phyloP scores from a whole-genome alignment of 2,888 invertebrate genomes.

The Drosophila formosana region DNA sequence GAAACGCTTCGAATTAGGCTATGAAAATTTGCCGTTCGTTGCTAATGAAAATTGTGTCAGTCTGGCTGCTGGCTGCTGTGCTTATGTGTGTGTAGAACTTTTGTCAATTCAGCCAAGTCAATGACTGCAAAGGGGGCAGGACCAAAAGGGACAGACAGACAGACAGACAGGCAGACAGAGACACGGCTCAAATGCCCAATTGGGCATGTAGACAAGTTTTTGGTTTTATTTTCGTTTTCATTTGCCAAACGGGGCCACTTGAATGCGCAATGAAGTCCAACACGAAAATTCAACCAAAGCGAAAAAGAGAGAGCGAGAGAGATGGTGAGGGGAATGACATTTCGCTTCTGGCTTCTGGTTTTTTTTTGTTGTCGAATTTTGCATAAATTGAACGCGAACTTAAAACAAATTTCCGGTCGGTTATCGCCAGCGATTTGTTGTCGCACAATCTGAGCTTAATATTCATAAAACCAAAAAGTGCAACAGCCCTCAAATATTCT shows the following conservation, averaged over 20 bases:
- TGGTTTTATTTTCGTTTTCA: conserved; percentile 57
- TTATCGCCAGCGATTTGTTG: conserved; percentile 57
- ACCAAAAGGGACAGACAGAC: neutral
- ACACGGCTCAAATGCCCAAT: conserved; percentile 62
- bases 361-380: conserved; percentile 29
- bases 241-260: conserved; percentile 74
- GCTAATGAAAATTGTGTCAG: conserved; percentile 56
- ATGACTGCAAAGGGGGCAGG: neutral
- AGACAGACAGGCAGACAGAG: conserved; percentile 27
- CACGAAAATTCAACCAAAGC: conserved; percentile 26
- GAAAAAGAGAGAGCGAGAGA: conserved; percentile 12
- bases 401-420: conserved; percentile 42
- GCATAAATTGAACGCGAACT: conserved; percentile 55
- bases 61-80: neutral
- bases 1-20: conserved; percentile 63
- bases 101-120: conserved; percentile 54
- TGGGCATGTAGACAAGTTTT: conserved; percentile 68
- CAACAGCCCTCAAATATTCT: conserved; percentile 34
- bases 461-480: conserved; percentile 49
- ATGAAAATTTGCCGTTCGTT: conserved; percentile 48
- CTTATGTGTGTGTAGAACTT: conserved; percentile 48
- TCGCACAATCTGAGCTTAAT: conserved; percentile 58
- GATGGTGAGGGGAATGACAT: conserved; percentile 23
- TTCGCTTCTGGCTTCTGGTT: neutral
- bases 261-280: conserved; percentile 71